Conservation (phyloP, 2,113 vertebrate species). For the Cyprinodon tularosa region DNA sequence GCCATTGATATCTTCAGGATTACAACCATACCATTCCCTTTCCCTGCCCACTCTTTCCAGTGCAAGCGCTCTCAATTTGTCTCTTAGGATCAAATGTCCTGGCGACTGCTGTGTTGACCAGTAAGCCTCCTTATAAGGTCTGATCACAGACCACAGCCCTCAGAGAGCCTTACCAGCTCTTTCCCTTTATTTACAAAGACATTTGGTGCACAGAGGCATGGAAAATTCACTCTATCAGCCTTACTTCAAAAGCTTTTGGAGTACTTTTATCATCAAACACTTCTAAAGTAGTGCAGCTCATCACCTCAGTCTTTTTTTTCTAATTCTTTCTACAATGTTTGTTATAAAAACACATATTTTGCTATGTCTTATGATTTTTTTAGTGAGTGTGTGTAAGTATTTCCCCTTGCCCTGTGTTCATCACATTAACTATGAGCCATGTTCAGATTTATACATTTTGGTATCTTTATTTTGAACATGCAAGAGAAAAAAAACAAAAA, state of each 20-base stretch:
- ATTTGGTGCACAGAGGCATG: constrained; percentile 53
- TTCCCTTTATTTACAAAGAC: constrained; percentile 73
- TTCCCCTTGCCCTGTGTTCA: too few relatives aligned
- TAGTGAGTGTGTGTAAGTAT: too few relatives aligned
- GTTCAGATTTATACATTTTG: too few relatives aligned
- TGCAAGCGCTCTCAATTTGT: constrained; percentile 77
- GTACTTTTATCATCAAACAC: constrained; percentile 30
- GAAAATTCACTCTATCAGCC: constrained; percentile 61
- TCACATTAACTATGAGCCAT: too few relatives aligned
- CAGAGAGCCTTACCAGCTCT: constrained; percentile 54
- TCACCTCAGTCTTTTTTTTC: background rate
- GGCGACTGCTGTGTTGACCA: constrained; percentile 63
- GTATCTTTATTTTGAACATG: too few relatives aligned
- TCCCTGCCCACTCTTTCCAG: constrained; percentile 64
- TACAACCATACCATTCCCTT: constrained; percentile 45
- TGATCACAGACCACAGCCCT: constrained; percentile 55
- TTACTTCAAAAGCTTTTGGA: constrained; percentile 43
- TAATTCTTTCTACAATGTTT: background rate
- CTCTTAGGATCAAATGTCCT: constrained; percentile 74
- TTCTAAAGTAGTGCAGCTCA: constrained; percentile 2
- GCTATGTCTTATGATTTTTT: background rate
- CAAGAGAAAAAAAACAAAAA: too few relatives aligned
- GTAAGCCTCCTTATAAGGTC: constrained; percentile 78
- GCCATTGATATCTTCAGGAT: constrained; percentile 45
- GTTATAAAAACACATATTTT: background rate